Conservation (phyloP, 2,113 vertebrate species). For the Syngnathoides biaculeatus region DNA sequence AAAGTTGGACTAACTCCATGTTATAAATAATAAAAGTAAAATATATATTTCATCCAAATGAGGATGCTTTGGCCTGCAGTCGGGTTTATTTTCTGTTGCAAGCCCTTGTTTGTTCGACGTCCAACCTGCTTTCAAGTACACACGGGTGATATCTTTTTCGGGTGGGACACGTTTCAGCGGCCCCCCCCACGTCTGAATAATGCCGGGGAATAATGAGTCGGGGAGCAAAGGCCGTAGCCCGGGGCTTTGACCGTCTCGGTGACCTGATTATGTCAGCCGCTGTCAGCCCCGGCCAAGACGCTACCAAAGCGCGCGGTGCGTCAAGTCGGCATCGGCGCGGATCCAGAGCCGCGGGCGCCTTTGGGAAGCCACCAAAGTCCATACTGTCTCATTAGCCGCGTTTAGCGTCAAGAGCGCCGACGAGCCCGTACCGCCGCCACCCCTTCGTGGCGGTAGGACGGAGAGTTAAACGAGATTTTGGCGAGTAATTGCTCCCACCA, state of each 20-base stretch:
- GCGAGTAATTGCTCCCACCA: not conserved
- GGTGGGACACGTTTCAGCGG: slow-evolving; percentile 68
- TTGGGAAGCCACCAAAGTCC: slow-evolving; percentile 70
- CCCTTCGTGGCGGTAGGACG: slow-evolving; percentile 16
- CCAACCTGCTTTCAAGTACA: slow-evolving; percentile 48
- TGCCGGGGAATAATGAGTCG: slow-evolving; percentile 80
- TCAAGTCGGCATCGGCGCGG: slow-evolving; percentile 79
- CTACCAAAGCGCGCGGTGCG: slow-evolving; percentile 83
- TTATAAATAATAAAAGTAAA: too few species aligned
- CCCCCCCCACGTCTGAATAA: slow-evolving; percentile 76
- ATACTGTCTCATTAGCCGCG: slow-evolving; percentile 79
- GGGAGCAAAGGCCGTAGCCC: slow-evolving; percentile 78
- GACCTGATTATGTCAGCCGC: slow-evolving; percentile 87
- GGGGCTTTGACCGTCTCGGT: slow-evolving; percentile 81
- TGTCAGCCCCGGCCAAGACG: slow-evolving; percentile 80
- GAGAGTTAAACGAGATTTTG: not conserved
- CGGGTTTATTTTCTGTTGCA: not conserved
- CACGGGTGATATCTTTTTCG: slow-evolving; percentile 53
- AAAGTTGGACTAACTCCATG: too few species aligned
- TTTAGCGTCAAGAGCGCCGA: slow-evolving; percentile 77
- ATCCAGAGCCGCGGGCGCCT: slow-evolving; percentile 77
- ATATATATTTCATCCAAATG: not conserved
- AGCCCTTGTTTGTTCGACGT: slow-evolving; percentile 27
- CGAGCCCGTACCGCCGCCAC: not conserved
- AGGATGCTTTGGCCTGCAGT: not conserved